Evolutionary conservation across 2,888 invertebrate genomes (phyloP), one percentile per base, ranked within the genome.

Genomic region (Coecobrya sp.): DNA sequence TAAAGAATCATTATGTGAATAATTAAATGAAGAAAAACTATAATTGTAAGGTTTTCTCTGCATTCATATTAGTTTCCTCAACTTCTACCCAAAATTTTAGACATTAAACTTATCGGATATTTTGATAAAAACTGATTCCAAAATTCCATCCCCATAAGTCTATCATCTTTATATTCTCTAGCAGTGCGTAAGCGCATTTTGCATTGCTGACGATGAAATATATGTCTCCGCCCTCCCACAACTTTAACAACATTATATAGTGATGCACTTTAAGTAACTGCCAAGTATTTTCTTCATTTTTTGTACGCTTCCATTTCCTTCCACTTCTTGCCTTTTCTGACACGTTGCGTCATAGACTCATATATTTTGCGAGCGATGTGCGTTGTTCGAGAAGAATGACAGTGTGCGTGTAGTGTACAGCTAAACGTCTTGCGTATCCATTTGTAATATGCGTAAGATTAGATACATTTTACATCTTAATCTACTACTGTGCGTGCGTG

Each of bases 191-290:
- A 10, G 42, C 27, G 55, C 59, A n/a, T 55, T 55, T 1, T 59
- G 36, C 52, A 4, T 36, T 45, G 30, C 19, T 81, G 10, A 36
- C 36, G 70, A 68, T 73, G 73, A 84, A 65, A 86, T 55, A 86
- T 86, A 73, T 25, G 7, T 59, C 55, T 86, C 70, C 70, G 73
- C 86, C 86, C 86, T 86, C 86, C 86, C 86, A 86, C 73, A 86
- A 70, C 68, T 81, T 81, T 55, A 30, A 81, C 49, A 76, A 30
- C 30, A 59, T 81, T 59, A 59, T 59, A 59, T 52, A 55, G 11
- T 68, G 70, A 30, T 59, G 81, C 55, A 81, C 81, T 59, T 59
- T 5, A 36, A 79, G 49, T 79, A 79, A 81, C 81, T 81, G 81
- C 55, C 81, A 81, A 81, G 79, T 79, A 79, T 79, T 79, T 79